Evolutionary conservation across 2,888 invertebrate species (phyloP), one percentile per base, ranked within the genome.

Genomic region (Drosophila nigricruria): DNA sequence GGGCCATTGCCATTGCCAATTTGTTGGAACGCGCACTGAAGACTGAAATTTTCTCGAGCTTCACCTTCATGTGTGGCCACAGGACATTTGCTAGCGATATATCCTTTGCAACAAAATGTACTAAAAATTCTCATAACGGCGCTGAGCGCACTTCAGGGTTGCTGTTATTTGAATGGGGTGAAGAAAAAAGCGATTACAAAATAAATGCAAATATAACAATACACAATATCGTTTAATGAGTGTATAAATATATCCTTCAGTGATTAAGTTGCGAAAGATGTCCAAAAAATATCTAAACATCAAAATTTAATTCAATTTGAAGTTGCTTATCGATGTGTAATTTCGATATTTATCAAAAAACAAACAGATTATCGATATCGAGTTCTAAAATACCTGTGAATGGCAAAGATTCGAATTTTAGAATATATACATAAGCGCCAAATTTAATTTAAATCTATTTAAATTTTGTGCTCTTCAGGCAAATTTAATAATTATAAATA

Each of bases 1-100:
- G 91, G 89, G 87, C 92, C 84, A 88, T 88, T 76, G 86, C 86
- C 88, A 86, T 83, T 91, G 92, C 92, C 92, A 90, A 92, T 89
- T 91, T 89, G 89, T 86, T 79, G 62, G 56, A 61, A 49, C 58
- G 62, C 77, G 70, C 79, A 67, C 77, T 74, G 67, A 79, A 79
- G 75, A 82, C 79, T 75, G 36, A 73, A 70, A 68, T 73, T 81
- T 79, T 78, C 63, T 50, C 43, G 45, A 66, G 77, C 70, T 72
- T 72, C 80, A 78, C 78, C 76, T 78, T 78, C 80, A 79, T 77
- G 72, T 71, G 71, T 64, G 66, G 27, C 70, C 58, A 74, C 77
- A 77, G 77, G 77, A 77, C 74, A 66, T 50, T 65, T 58, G 59
- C 64, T 14, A 42, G 16, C 73, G 69, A 66, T 77, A 73, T 66